These are phyloP conservation scores for Matsumyia berberina DNA, from an alignment of 2,888 invertebrate genomes.

Conservation along the genomic window DNA sequence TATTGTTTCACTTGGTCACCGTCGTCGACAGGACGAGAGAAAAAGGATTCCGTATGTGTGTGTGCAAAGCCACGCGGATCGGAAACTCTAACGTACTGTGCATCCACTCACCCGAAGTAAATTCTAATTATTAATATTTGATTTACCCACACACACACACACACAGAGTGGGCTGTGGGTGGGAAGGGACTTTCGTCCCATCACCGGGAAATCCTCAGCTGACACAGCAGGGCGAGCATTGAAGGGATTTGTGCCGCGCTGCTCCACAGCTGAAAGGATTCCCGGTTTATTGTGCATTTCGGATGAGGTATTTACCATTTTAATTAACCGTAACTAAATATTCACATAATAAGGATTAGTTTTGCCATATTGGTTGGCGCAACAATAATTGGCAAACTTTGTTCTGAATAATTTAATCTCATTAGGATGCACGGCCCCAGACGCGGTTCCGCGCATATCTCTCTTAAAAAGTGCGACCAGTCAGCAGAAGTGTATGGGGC, in stretches of 20 bases:
- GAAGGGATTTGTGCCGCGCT: conserved; percentile 23
- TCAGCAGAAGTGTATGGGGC: neutral
- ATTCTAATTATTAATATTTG: conserved; percentile 65
- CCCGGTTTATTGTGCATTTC: conserved; percentile 63
- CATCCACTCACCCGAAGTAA: conserved; percentile 29
- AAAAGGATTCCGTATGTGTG: neutral
- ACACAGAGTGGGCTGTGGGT: neutral
- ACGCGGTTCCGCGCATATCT: neutral
- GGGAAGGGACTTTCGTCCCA: conserved; percentile 15
- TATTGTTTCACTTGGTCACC: conserved; percentile 20
- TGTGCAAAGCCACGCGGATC: neutral
- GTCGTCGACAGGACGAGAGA: conserved; percentile 4
- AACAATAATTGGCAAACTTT: conserved; percentile 68
- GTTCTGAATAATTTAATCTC: conserved; percentile 67
- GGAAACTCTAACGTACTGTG: neutral
- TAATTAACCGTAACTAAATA: conserved; percentile 74
- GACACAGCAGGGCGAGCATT: neutral
- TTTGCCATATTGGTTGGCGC: conserved; percentile 52
- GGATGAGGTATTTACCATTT: conserved; percentile 66
- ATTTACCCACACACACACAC: conserved; percentile 10
- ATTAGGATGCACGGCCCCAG: conserved; percentile 46
- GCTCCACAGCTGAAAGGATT: conserved; percentile 50
- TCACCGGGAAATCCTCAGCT: conserved; percentile 20
- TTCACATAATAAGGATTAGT: conserved; percentile 73
- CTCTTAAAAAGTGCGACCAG: neutral